Evolutionary conservation across 1,140 invertebrate species (phyloP), one percentile per base, ranked within the genome.

Genomic region (Ganaspis sp.): DNA sequence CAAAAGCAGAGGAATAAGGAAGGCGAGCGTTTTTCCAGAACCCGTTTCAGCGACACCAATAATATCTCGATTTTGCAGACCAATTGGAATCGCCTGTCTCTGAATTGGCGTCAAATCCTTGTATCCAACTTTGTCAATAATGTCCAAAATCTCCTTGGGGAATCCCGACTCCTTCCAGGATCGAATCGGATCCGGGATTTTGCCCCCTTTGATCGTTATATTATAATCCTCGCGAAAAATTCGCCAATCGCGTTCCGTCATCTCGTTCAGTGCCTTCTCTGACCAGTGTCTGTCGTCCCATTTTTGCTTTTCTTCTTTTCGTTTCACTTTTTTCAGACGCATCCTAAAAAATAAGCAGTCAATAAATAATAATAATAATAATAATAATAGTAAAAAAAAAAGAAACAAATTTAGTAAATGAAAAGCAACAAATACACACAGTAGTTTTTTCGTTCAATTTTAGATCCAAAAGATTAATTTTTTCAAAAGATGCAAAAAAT

Each of bases 141-240:
- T 98, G 53, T 99, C 98, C 84, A 97, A 93, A 78, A 99, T 96
- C 89, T 99, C 97, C 84, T 94, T 93, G 26, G 97, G 96, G 81
- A 99, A 95, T n/a, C 93, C 94, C 11, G 96, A 97, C 92, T 99
- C 99, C 80, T 95, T 96, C 99, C 99, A 99, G 40, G 93, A 95
- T 15, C 99, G 92, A 64, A 99, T 95, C 1, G 99, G 99, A 92
- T 99, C 97, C 4, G 99, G 98, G 86, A 99, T 99, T 86, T 94
- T 95, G 0, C 99, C 99, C 77, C 98, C 98, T 90, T 99, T 99
- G 69, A 99, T 98, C 4, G 97, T 97, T 64, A 99, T 99, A 87
- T 99, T 99, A 87, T 99, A 99, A 92, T 99, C 99, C 92, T 99
- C 99, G 78, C 98, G 94, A 87, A 99, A 99, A 84, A 99, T 99